These are phyloP conservation scores for Phaethon lepturus DNA, from an alignment of 2,113 vertebrate genomes.

Conservation along the genomic window DNA sequence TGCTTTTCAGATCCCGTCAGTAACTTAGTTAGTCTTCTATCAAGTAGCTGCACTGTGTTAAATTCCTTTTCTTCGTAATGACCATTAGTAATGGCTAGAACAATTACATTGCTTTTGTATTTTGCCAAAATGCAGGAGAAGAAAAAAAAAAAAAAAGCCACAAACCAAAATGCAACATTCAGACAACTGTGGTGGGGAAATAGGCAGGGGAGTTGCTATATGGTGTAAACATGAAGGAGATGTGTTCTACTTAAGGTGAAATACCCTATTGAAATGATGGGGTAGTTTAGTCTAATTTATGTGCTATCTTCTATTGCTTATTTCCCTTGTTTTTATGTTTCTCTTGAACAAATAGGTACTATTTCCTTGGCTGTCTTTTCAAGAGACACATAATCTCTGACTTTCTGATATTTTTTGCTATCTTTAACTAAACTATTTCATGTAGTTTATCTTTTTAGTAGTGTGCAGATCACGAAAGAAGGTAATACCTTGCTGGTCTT, in stretches of 20 bases:
- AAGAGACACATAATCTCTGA: background rate
- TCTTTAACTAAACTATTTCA: constrained; percentile 46
- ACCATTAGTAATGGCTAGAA: background rate
- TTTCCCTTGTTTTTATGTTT: background rate
- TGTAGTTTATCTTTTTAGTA: constrained; percentile 26
- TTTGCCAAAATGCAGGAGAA: background rate
- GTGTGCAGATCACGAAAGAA: constrained; percentile 19
- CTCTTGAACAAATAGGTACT: background rate
- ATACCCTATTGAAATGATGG: background rate
- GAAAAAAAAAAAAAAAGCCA: background rate
- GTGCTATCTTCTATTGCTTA: background rate
- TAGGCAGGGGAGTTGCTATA: rapidly evolving
- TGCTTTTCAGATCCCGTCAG: background rate
- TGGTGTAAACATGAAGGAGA: background rate
- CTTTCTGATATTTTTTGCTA: constrained; percentile 20
- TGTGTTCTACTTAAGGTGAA: background rate
- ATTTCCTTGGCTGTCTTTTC: constrained; percentile 27
- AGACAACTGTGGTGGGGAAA: background rate
- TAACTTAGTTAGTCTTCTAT: background rate
- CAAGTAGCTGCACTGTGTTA: background rate
- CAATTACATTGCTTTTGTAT: background rate
- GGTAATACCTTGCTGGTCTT: constrained; percentile 48
- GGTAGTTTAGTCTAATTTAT: background rate
- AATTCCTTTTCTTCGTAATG: background rate
- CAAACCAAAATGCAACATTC: background rate